Evolutionary conservation across 2,797 vertebrate species (phyloP).

Genomic region (Micropoecilia bifurca): DNA sequence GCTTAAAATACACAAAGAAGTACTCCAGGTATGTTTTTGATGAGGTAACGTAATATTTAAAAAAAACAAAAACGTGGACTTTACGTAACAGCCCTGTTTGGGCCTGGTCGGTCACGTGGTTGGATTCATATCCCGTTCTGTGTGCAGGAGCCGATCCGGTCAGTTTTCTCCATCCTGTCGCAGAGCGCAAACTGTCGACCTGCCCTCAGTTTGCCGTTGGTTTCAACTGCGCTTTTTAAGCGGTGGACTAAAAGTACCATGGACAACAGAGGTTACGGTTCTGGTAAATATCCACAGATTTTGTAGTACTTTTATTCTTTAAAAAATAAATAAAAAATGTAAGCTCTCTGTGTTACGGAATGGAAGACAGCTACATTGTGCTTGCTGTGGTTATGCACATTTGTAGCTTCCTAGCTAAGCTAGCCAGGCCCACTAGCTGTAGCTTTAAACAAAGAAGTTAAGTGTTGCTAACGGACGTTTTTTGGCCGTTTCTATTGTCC

Average conservation of each 20-base stretch:
- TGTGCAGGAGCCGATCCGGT: neutral
- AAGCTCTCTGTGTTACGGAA: neutral
- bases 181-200: neutral
- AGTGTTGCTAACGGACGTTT: fast-evolving
- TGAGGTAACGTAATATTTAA: neutral
- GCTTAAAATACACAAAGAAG: neutral
- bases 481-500: fast-evolving
- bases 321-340: neutral
- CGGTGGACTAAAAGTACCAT: conserved; percentile 36
- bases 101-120: conserved; percentile 24
- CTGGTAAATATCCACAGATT: conserved; percentile 49
- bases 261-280: conserved; percentile 74
- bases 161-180: neutral
- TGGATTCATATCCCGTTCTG: neutral
- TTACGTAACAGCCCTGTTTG: neutral
- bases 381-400: conserved; percentile 9
- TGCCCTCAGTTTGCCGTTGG: fast-evolving
- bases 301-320: too few species aligned
- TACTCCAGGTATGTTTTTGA: neutral
- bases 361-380: neutral
- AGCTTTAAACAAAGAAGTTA: neutral
- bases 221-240: neutral
- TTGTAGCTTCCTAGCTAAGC: neutral
- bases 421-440: neutral
- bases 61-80: neutral